These are phyloP conservation scores for Myopa tessellatipennis DNA, from an alignment of 2,888 invertebrate genomes.

Conservation along the genomic window DNA sequence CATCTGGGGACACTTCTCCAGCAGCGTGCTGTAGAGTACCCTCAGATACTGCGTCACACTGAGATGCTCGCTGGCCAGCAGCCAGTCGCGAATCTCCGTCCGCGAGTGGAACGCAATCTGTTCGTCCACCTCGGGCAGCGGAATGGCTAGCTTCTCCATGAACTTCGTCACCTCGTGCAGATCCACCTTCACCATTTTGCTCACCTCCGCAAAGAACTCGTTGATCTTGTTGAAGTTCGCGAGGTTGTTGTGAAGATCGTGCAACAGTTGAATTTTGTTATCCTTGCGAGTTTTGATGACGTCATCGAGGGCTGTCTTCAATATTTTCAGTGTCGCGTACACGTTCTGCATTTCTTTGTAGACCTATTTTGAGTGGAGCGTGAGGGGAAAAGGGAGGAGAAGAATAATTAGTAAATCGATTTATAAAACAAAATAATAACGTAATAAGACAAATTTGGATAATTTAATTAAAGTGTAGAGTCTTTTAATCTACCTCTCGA, in stretches of 20 bases:
- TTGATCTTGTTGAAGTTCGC: slow-evolving; percentile 38
- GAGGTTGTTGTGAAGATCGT: slow-evolving; percentile 43
- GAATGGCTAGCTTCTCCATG: slow-evolving; percentile 42
- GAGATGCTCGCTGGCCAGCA: slow-evolving; percentile 47
- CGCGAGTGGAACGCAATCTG: slow-evolving; percentile 32
- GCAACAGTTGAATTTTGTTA: slow-evolving; percentile 35
- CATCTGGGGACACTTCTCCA: slow-evolving; percentile 41
- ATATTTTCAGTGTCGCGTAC: slow-evolving; percentile 45
- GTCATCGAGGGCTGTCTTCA: slow-evolving; percentile 43
- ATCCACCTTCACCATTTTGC: slow-evolving; percentile 36
- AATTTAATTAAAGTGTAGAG: too few relatives aligned
- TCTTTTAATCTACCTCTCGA: too few relatives aligned
- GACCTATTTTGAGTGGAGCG: slow-evolving; percentile 3
- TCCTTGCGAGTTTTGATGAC: slow-evolving; percentile 40
- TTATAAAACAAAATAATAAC: background rate
- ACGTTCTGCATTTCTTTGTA: slow-evolving; percentile 50
- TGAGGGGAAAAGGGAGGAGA: background rate
- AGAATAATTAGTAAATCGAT: background rate
- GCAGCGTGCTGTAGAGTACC: slow-evolving; percentile 29
- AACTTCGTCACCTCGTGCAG: slow-evolving; percentile 40
- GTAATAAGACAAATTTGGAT: too few relatives aligned
- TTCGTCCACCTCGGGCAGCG: slow-evolving; percentile 42
- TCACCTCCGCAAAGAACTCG: slow-evolving; percentile 37
- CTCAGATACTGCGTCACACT: slow-evolving; percentile 41
- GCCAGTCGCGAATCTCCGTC: slow-evolving; percentile 45